These are phyloP conservation scores for Araneus ventricosus DNA, from an alignment of 1,140 invertebrate species.

Conservation along the genomic window DNA sequence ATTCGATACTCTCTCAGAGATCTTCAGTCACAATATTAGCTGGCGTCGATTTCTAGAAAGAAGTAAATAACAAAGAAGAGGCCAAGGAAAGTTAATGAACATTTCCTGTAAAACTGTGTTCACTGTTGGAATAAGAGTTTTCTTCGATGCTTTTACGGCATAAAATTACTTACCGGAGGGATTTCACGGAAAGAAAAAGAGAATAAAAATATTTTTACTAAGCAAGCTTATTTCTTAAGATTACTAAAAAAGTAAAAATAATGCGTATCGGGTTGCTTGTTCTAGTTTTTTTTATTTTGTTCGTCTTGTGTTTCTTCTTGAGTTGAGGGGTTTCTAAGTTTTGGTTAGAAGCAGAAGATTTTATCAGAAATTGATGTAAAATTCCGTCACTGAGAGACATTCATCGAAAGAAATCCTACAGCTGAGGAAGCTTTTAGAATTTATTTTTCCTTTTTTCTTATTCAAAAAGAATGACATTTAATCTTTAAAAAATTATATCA, in stretches of 20 bases:
- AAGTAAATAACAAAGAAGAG: not conserved
- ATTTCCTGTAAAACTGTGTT: not conserved
- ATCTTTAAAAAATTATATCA: too few relatives aligned
- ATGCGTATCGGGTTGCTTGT: not conserved
- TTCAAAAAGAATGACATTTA: too few relatives aligned
- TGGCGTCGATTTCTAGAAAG: not conserved
- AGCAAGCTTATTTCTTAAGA: not conserved
- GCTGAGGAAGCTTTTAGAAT: too few relatives aligned
- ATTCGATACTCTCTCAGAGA: constrained; percentile 8
- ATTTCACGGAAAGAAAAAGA: not conserved
- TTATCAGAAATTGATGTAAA: too few relatives aligned
- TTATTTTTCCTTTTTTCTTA: too few relatives aligned
- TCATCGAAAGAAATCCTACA: too few relatives aligned
- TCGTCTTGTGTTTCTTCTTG: not conserved
- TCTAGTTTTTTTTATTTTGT: not conserved
- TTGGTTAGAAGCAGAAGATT: not conserved
- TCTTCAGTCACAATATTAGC: constrained; percentile 7
- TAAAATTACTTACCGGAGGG: constrained; percentile 7
- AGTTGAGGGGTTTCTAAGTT: not conserved
- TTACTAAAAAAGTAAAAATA: not conserved
- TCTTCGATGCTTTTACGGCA: constrained; percentile 8
- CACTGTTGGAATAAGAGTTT: not conserved
- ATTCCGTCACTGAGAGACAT: too few relatives aligned
- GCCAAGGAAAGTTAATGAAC: not conserved
- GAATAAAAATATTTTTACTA: not conserved